Conservation (phyloP, 2,113 vertebrate genomes). For the Hypanus sabinus region DNA sequence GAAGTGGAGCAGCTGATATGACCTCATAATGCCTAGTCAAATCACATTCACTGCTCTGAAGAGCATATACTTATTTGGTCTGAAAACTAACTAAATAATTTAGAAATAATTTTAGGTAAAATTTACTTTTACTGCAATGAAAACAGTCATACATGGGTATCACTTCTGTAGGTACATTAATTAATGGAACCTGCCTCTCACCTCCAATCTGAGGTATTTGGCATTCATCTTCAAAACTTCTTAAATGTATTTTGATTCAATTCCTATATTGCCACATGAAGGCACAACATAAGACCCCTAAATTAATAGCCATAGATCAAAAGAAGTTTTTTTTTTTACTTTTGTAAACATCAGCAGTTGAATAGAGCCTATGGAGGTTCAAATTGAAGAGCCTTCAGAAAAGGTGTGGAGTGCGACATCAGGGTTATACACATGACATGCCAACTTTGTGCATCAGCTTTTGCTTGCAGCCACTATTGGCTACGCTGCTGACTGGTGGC, state of each 20-base stretch:
- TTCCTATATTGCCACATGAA: background rate
- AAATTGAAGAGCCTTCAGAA: no score
- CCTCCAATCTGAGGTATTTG: background rate
- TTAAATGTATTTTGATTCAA: background rate
- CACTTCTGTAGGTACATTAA: background rate
- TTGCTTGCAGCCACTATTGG: no score
- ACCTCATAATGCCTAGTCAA: background rate
- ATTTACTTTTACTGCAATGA: slow-evolving; percentile 18
- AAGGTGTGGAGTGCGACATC: no score
- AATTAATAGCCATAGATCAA: background rate
- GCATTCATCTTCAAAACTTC: background rate
- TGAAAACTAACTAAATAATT: slow-evolving; percentile 7
- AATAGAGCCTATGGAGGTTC: background rate
- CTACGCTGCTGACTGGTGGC: no score
- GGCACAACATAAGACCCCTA: background rate
- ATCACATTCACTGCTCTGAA: background rate
- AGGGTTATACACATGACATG: no score
- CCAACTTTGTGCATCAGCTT: no score
- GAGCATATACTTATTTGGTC: background rate
- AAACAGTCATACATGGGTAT: background rate
- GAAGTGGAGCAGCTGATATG: no score
- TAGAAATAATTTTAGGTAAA: background rate
- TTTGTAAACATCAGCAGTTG: background rate
- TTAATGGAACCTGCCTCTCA: background rate
- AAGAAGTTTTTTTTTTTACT: background rate